A percentile compares a stretch with the other conserved stretches of the same genome.
These are phyloP conservation scores for Pogonophryne albipinna DNA, from an alignment of 2,797 vertebrate species.

Conservation along the genomic window DNA sequence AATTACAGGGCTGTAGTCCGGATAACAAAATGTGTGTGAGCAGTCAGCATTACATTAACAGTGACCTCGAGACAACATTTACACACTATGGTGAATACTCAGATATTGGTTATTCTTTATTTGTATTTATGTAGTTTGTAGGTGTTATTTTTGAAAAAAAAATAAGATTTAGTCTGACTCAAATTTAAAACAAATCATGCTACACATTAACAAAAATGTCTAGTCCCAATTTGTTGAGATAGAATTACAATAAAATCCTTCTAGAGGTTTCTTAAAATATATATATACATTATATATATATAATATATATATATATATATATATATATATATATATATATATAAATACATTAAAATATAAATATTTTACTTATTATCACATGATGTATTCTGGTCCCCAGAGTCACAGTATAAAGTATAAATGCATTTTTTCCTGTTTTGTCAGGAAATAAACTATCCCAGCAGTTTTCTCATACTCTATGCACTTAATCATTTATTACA, in stretches of 20 bases:
- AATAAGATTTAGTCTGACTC: neutral
- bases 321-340: too few relatives aligned
- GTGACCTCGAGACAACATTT: neutral
- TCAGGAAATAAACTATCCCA: neutral
- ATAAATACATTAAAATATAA: too few relatives aligned
- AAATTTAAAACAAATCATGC: neutral
- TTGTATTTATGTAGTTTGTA: neutral
- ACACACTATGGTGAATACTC: neutral
- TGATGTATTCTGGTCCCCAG: too few relatives aligned
- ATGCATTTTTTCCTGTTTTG: neutral
- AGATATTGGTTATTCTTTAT: neutral
- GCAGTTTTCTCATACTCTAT: slow-evolving; percentile 1
- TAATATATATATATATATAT: too few relatives aligned
- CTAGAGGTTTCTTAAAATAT: neutral
- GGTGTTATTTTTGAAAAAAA: neutral
- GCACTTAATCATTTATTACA: neutral
- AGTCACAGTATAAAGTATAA: neutral
- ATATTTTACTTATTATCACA: too few relatives aligned
- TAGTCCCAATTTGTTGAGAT: neutral
- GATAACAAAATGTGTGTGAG: neutral
- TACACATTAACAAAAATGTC: neutral
- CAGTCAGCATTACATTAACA: slow-evolving; percentile 6
- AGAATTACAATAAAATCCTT: neutral
- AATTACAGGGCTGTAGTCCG: slow-evolving; percentile 4
- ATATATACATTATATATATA: too few relatives aligned